Evolutionary conservation across 2,797 vertebrate species (phyloP).

Genomic region (Manis javanica): DNA sequence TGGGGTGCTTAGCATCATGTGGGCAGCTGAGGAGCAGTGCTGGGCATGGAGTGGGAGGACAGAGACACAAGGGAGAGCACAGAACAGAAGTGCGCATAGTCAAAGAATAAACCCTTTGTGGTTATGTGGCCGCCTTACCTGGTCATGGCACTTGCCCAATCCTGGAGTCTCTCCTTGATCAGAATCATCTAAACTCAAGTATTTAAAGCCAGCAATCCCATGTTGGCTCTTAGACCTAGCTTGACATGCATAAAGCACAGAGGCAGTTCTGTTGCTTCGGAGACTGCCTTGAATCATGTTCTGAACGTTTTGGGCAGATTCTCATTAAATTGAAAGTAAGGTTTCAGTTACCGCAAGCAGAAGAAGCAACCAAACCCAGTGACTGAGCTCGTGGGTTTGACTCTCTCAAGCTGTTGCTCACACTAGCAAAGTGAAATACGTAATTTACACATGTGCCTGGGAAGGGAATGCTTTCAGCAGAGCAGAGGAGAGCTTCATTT

Average conservation of each 20-base stretch:
- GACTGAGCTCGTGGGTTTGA: background rate
- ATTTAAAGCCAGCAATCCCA: background rate
- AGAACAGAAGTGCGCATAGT: background rate
- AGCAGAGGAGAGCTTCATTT: background rate
- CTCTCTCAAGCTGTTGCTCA: background rate
- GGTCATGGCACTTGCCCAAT: background rate
- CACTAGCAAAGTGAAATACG: background rate
- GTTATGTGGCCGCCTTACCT: background rate
- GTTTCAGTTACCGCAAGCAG: constrained; percentile 57
- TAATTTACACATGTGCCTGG: background rate
- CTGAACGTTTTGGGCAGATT: constrained; percentile 41
- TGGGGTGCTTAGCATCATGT: background rate
- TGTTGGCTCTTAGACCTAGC: background rate
- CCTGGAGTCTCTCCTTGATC: background rate
- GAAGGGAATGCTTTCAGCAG: background rate
- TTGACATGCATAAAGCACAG: background rate
- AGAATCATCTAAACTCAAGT: background rate
- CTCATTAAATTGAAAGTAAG: constrained; percentile 10
- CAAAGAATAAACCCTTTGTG: background rate
- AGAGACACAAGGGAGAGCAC: background rate
- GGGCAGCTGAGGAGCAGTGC: background rate
- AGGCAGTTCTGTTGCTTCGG: background rate
- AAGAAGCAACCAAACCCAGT: background rate
- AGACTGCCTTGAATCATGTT: constrained; percentile 3
- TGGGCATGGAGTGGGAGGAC: background rate